phyloP scores from a whole-genome alignment of 2,888 invertebrate genomes.

The Zygaena filipendulae region DNA sequence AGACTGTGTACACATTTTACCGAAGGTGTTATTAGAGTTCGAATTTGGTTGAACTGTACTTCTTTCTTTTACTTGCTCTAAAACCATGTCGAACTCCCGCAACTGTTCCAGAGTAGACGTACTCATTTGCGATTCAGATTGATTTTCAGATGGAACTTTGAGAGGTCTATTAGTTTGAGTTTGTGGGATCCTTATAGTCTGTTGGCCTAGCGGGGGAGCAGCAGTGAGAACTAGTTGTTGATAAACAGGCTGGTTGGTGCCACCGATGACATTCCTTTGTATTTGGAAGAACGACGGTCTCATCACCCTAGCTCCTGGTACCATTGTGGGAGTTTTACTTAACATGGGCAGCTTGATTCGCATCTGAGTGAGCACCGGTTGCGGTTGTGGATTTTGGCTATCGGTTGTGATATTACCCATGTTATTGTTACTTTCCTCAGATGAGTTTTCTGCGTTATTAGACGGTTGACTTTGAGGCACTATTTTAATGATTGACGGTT shows the following conservation, averaged over 20 bases:
- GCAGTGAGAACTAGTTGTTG: constrained; percentile 61
- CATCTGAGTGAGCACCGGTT: constrained; percentile 63
- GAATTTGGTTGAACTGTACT: constrained; percentile 71
- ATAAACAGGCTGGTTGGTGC: constrained; percentile 61
- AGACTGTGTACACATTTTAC: constrained; percentile 31
- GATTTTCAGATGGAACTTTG: constrained; percentile 38
- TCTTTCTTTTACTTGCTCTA: constrained; percentile 83
- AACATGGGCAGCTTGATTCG: constrained; percentile 62
- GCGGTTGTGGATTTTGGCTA: constrained; percentile 38
- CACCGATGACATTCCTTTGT: constrained; percentile 70
- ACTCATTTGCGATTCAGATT: constrained; percentile 72
- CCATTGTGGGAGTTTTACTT: constrained; percentile 63
- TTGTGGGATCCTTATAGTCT: constrained; percentile 48
- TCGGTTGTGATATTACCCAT: constrained; percentile 31
- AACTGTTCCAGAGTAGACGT: constrained; percentile 82
- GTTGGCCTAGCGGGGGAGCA: constrained; percentile 54
- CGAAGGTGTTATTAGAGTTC: constrained; percentile 24
- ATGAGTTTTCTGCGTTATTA: constrained; percentile 25
- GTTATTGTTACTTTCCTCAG: constrained; percentile 39
- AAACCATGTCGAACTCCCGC: constrained; percentile 82
- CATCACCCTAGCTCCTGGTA: constrained; percentile 67
- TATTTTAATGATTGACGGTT: constrained; percentile 56
- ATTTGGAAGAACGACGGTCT: constrained; percentile 68
- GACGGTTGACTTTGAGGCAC: constrained; percentile 39
- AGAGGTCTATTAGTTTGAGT: constrained; percentile 31